Evolutionary conservation across 2,797 vertebrate genomes (phyloP), one percentile per base, ranked within the genome.

Genomic region (Trichosurus vulpecula): DNA sequence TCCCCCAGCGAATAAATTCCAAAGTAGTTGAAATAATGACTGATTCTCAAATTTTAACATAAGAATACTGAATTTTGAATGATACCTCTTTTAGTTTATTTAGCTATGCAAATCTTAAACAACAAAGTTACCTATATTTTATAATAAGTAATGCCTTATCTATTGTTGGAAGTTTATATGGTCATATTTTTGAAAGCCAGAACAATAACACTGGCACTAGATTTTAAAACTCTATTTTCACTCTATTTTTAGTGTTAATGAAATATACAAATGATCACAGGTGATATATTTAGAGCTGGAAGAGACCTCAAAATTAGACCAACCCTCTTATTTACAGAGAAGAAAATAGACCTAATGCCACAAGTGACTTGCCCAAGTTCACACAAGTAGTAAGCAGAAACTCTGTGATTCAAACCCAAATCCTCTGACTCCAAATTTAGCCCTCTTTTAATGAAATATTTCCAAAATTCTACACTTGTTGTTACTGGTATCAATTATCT

Each of bases 401-500:
- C 30, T 66, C 41, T 27, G 10, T 47, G 41, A 87, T 51, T 51
- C 41, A 29, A 87, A 87, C 9, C 74, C 41, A 51, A 87, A 51
- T 87, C 25, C 9, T 87, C 3, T 27, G 25, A 87, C 74, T 87
- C 74, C 22, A 87, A 51, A 87, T 87, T 87, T 87, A 87, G 41
- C 12, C 9, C 22, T 87, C 74, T 87, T 87, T 87, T 51, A 51
- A 27, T 47, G 41, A 97, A 97, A 94, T 94, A 95, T 22, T 97
- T 95, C 29, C 52, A 96, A 92, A 96, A 96, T 56, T 54, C 92
- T 91, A 97, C 95, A 90, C 30, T 94, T 56, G 92, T 96, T 97
- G 95, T 96, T 95, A 96, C 58, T 91, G n/a, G 29, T 92, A 95
- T 96, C 95, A 96, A 96, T 94, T 95, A 95, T 96, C 94, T 97